These are phyloP conservation scores for Vidua chalybeata DNA, from an alignment of 2,113 vertebrate genomes.

Conservation along the genomic window DNA sequence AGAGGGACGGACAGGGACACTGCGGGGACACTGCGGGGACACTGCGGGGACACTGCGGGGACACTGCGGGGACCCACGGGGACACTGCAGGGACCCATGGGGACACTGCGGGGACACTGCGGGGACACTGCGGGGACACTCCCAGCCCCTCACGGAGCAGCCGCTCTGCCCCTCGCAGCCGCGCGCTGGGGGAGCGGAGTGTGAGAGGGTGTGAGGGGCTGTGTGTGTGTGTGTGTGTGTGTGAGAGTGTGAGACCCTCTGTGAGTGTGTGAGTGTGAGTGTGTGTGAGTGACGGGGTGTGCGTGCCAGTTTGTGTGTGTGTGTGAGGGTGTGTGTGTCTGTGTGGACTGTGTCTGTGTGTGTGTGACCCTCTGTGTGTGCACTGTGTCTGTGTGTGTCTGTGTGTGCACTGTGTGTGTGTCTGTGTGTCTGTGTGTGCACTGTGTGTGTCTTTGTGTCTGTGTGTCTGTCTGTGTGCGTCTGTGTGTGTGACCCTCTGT, in stretches of 20 bases:
- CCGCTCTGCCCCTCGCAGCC: background rate
- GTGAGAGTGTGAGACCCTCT: background rate
- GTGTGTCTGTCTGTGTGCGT: too few relatives aligned
- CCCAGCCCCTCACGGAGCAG: too few relatives aligned
- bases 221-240: background rate
- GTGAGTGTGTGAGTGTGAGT: too few relatives aligned
- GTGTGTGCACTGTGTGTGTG: too few relatives aligned
- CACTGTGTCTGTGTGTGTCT: background rate
- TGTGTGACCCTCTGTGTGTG: background rate
- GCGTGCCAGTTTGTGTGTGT: too few relatives aligned
- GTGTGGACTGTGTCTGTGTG: too few relatives aligned
- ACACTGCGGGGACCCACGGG: background rate
- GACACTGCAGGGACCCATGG: background rate
- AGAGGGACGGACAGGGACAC: background rate
- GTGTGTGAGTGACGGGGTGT: too few relatives aligned
- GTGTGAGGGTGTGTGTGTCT: too few relatives aligned
- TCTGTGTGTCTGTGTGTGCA: too few relatives aligned
- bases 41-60: background rate
- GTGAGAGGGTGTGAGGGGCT: background rate
- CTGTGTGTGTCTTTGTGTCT: background rate
- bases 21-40: background rate
- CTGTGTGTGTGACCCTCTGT: background rate
- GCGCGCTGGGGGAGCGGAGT: fast-evolving
- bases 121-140: background rate
- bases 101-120: background rate